A percentile compares a stretch with the other conserved stretches of the same genome.
Evolutionary conservation across 1,140 invertebrate species (phyloP).

Genomic region (Hyles euphorbiae): DNA sequence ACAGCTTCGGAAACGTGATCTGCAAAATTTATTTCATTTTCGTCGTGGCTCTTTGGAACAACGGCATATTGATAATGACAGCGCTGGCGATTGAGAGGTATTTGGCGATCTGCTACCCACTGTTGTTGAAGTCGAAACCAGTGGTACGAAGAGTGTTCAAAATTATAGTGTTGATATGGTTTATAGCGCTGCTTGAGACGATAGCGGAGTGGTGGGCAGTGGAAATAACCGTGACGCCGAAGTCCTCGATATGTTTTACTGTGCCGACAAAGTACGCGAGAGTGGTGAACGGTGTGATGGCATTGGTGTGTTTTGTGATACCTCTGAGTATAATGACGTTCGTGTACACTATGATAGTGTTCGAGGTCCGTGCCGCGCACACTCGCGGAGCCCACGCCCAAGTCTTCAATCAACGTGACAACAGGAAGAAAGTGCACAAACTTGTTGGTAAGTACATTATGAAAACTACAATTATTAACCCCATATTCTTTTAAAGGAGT

Average conservation of each 20-base stretch:
- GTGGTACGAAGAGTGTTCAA: conserved; percentile 42
- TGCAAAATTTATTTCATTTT: conserved; percentile 52
- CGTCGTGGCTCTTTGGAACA: conserved; percentile 46
- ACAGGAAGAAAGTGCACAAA: conserved; percentile 55
- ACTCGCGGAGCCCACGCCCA: conserved; percentile 31
- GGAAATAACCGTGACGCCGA: conserved; percentile 32
- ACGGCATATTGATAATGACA: conserved; percentile 55
- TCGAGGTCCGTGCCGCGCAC: conserved; percentile 46
- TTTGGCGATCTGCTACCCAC: conserved; percentile 51
- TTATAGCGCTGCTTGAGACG: conserved; percentile 45
- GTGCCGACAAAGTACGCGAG: conserved; percentile 38
- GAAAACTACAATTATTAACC: too few species aligned
- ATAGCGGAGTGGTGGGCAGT: conserved; percentile 46
- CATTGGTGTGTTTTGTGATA: conserved; percentile 47
- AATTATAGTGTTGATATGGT: conserved; percentile 46
- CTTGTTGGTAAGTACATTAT: conserved; percentile 47
- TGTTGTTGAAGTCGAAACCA: conserved; percentile 36
- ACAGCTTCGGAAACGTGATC: conserved; percentile 26
- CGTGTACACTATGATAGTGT: conserved; percentile 52
- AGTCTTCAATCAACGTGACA: conserved; percentile 47
- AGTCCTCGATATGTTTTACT: conserved; percentile 37
- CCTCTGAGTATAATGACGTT: conserved; percentile 51
- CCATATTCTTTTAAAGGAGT: too few species aligned
- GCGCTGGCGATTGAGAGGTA: conserved; percentile 56
- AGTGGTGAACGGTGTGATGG: conserved; percentile 41